Evolutionary conservation across 2,113 vertebrate genomes (phyloP).

Genomic region (Polyodon spathula): DNA sequence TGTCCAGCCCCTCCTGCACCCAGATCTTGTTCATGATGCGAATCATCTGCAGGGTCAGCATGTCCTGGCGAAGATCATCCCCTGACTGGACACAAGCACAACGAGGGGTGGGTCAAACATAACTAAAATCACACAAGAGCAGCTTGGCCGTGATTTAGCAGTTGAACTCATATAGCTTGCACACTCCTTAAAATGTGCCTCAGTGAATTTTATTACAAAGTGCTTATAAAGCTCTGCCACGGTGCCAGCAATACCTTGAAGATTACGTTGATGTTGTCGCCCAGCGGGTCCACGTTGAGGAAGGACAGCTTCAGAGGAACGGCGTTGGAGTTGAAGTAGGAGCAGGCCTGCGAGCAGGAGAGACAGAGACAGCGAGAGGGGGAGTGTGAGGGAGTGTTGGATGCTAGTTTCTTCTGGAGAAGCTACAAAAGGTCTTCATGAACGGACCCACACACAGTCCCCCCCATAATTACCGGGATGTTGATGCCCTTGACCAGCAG

Average conservation of each 20-base stretch:
- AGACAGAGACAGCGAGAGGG: background rate
- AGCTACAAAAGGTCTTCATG: conserved; percentile 1
- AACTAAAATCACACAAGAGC: background rate
- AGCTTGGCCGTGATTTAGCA: background rate
- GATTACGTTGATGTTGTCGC: conserved; percentile 84
- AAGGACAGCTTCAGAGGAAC: conserved; percentile 91
- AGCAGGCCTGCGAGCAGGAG: conserved; percentile 64
- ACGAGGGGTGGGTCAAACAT: background rate
- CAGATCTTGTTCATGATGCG: conserved; percentile 98
- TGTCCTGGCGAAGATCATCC: conserved; percentile 92
- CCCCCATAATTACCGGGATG: conserved; percentile 64
- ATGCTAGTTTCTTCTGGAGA: no score
- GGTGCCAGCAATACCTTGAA: conserved; percentile 96
- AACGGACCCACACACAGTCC: background rate
- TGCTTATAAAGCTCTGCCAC: no score
- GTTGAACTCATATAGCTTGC: background rate
- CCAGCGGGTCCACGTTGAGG: conserved; percentile 75
- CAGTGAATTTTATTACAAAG: background rate
- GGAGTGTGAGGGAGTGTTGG: background rate
- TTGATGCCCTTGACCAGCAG: conserved; percentile 79
- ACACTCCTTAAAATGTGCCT: background rate
- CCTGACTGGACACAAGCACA: conserved; percentile 60
- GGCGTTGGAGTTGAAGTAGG: conserved; percentile 94
- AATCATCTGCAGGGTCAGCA: conserved; percentile 95
- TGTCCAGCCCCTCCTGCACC: conserved; percentile 93